These are phyloP conservation scores for Illadopsis cleaveri DNA, from an alignment of 2,113 vertebrate genomes.

Conservation along the genomic window DNA sequence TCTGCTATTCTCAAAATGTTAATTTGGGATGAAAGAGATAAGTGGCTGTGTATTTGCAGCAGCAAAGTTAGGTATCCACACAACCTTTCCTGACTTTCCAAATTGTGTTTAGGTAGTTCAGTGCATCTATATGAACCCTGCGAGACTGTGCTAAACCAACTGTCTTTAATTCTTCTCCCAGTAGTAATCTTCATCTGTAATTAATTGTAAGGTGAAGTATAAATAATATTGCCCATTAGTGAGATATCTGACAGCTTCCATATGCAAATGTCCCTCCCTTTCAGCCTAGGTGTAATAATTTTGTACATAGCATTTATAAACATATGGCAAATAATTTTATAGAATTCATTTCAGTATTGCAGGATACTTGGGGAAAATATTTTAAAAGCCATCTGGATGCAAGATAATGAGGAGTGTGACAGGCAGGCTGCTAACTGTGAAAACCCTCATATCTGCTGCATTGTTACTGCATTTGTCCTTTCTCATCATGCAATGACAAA, in stretches of 20 bases:
- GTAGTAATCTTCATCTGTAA: background rate
- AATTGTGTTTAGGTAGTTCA: background rate
- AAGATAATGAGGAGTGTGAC: constrained; percentile 12
- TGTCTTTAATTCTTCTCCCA: background rate
- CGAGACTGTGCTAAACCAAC: background rate
- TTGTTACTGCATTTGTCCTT: background rate
- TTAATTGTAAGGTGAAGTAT: background rate
- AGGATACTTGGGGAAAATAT: background rate
- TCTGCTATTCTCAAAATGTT: background rate
- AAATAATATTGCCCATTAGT: background rate
- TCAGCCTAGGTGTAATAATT: background rate
- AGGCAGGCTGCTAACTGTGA: background rate
- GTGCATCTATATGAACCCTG: background rate
- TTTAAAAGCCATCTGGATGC: constrained; percentile 10
- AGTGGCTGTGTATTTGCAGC: background rate
- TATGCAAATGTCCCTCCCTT: background rate
- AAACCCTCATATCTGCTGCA: background rate
- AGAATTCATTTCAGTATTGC: background rate
- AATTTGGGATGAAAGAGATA: background rate
- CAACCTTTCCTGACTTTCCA: background rate
- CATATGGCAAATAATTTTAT: background rate
- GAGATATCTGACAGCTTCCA: background rate
- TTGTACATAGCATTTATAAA: constrained; percentile 20
- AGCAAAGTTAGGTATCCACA: background rate
- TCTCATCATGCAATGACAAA: background rate